These are phyloP conservation scores for Eupsilia transversa DNA, from an alignment of 2,888 invertebrate genomes.

Conservation along the genomic window DNA sequence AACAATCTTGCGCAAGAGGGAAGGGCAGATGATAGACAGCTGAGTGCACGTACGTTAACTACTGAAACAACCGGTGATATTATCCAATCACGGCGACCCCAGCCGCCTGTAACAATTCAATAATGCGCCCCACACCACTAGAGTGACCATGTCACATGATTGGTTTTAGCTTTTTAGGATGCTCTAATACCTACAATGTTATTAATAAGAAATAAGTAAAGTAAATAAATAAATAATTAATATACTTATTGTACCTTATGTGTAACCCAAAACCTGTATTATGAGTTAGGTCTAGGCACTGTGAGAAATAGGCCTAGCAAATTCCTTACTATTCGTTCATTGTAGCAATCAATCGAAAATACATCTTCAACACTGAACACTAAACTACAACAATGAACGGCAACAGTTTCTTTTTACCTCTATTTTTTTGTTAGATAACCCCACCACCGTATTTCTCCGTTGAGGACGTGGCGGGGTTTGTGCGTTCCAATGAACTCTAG, in stretches of 20 bases:
- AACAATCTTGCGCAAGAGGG: conserved; percentile 72
- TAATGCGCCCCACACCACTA: conserved; percentile 68
- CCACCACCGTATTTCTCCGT: not conserved
- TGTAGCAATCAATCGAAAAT: not conserved
- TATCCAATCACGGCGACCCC: conserved; percentile 82
- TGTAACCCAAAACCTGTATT: not conserved
- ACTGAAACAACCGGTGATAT: conserved; percentile 70
- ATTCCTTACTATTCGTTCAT: not conserved
- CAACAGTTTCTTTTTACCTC: too few species aligned
- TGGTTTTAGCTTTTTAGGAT: not conserved
- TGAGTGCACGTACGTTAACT: conserved; percentile 59
- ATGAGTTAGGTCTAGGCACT: not conserved
- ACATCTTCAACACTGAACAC: not conserved
- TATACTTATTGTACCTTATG: not conserved
- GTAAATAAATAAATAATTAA: too few species aligned
- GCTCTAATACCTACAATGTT: too few species aligned
- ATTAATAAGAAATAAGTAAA: too few species aligned
- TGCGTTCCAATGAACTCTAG: not conserved
- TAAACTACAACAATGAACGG: too few species aligned
- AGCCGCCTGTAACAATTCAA: conserved; percentile 76
- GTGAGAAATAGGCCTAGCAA: not conserved
- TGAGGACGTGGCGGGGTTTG: not conserved
- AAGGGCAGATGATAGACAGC: conserved; percentile 64
- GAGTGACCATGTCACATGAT: conserved; percentile 39
- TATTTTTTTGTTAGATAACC: too few species aligned